These are phyloP conservation scores for Zootoca vivipara DNA, from an alignment of 2,113 vertebrate genomes.

Conservation along the genomic window DNA sequence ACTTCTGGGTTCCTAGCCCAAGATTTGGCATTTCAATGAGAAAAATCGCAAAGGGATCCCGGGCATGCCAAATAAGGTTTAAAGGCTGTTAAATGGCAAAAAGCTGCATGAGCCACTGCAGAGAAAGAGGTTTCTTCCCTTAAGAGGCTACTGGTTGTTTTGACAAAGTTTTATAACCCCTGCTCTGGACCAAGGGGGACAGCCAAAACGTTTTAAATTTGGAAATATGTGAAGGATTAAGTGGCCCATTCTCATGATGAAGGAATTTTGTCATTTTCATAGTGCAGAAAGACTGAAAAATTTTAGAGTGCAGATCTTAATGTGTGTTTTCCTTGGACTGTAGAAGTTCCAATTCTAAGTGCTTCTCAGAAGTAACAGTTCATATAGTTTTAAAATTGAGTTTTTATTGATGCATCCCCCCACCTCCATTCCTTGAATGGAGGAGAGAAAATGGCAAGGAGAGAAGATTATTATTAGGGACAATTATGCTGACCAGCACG, in stretches of 20 bases:
- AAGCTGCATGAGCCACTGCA: not conserved
- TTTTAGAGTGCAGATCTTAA: conserved; percentile 19
- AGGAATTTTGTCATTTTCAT: conserved; percentile 41
- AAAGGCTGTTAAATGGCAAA: not conserved
- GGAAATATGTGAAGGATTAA: conserved; percentile 12
- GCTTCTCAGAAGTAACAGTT: conserved; percentile 43
- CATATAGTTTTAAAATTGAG: conserved; percentile 22
- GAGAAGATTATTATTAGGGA: conserved; percentile 63
- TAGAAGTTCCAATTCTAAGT: conserved; percentile 24
- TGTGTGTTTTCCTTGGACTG: conserved; percentile 33
- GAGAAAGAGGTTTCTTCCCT: not conserved
- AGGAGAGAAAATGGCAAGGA: conserved; percentile 56
- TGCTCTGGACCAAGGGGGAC: not conserved
- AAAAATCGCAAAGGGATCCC: not conserved
- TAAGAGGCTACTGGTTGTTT: not conserved
- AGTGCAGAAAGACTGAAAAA: conserved; percentile 28
- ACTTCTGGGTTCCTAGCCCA: too few relatives aligned
- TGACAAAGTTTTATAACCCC: not conserved
- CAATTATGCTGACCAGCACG: conserved; percentile 68
- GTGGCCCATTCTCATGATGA: not conserved
- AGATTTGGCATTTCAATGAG: not conserved
- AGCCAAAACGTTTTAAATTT: not conserved
- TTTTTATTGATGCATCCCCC: conserved; percentile 43
- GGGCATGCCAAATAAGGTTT: not conserved
- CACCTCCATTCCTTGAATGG: conserved; percentile 2